These are phyloP conservation scores for Leptothorax acervorum DNA, from an alignment of 2,888 invertebrate species.

Conservation along the genomic window DNA sequence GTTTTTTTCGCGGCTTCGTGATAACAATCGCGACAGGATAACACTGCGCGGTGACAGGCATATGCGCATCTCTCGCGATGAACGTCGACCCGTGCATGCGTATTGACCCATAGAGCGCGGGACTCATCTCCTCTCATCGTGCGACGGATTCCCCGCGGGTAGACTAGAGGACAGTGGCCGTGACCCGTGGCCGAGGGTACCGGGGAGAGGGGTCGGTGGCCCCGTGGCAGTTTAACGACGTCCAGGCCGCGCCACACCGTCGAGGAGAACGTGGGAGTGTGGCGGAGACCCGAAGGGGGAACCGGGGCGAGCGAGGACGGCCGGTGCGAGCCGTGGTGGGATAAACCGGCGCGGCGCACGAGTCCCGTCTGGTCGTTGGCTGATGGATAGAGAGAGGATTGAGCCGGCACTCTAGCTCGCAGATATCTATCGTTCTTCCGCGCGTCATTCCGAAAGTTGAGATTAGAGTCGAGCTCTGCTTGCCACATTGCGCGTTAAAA, in stretches of 20 bases:
- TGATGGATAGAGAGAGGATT: constrained; percentile 5
- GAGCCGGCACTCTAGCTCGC: neutral
- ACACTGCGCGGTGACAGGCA: neutral
- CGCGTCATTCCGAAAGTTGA: neutral
- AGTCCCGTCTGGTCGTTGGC: constrained; percentile 6
- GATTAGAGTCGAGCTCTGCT: neutral
- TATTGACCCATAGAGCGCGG: constrained; percentile 51
- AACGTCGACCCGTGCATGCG: neutral
- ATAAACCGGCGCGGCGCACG: neutral
- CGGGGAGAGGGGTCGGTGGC: constrained; percentile 82
- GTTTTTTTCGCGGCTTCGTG: neutral
- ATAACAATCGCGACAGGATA: neutral
- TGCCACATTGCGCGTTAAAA: neutral
- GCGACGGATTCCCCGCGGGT: constrained; percentile 74
- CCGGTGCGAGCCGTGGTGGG: constrained; percentile 20
- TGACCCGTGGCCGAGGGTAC: constrained; percentile 80
- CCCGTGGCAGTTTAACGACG: constrained; percentile 78
- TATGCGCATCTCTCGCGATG: neutral
- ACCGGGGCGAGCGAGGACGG: constrained; percentile 31
- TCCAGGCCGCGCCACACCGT: constrained; percentile 68
- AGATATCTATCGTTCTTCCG: neutral
- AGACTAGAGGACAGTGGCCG: constrained; percentile 81
- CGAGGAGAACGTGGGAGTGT: constrained; percentile 69
- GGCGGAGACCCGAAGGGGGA: constrained; percentile 15
- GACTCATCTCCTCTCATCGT: constrained; percentile 65